These are phyloP conservation scores for Pocillopora verrucosa DNA, from an alignment of 64 coral and sea anemone genomes.

Conservation along the genomic window DNA sequence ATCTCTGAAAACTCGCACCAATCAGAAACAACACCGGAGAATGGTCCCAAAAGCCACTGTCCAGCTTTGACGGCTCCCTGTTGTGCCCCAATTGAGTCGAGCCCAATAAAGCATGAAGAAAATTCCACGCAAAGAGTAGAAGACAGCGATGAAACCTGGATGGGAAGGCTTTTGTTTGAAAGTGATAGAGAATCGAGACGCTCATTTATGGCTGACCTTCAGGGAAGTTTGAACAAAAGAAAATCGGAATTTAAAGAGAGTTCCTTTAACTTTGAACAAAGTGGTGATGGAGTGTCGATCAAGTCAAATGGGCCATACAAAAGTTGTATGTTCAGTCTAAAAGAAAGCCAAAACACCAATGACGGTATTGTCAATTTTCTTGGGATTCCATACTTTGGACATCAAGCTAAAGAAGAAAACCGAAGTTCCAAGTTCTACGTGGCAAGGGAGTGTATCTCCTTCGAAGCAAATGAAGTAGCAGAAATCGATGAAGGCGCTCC, in stretches of 20 bases:
- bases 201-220: not conserved
- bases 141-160: not conserved
- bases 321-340: no score
- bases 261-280: no score
- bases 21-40: not conserved
- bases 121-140: not conserved
- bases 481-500: no score
- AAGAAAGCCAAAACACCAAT: no score
- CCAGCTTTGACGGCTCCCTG: not conserved
- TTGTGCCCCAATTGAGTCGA: not conserved
- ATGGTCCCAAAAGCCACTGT: not conserved
- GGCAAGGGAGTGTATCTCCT: no score
- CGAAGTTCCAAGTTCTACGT: no score
- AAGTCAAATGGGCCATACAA: no score
- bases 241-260: not conserved
- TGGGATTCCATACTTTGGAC: no score
- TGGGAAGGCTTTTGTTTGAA: not conserved
- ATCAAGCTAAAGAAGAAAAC: no score
- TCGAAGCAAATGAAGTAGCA: no score
- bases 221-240: not conserved
- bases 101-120: not conserved
- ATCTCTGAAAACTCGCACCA: not conserved
- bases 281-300: no score
- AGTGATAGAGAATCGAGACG: not conserved
- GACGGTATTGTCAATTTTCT: no score